Conservation (phyloP, 1,140 invertebrate genomes). For the Platyscapa corneri region DNA sequence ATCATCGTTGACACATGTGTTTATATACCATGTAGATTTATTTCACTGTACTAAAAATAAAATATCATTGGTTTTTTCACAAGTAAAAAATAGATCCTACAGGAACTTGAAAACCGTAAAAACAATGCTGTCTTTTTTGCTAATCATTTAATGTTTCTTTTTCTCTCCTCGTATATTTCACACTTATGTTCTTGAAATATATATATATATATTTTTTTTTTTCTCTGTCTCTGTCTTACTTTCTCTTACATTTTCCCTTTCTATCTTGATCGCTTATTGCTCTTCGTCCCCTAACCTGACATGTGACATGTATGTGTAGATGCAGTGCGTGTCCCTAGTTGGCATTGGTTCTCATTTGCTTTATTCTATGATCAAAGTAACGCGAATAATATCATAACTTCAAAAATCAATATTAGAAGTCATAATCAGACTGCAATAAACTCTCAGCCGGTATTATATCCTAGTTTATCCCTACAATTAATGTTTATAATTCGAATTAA, state of each 20-base stretch:
- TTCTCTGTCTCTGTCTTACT: too few relatives aligned
- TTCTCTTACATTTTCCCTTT: neutral
- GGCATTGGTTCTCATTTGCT: slow-evolving; percentile 41
- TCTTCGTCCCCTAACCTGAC: neutral
- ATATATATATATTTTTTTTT: too few relatives aligned
- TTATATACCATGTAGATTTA: neutral
- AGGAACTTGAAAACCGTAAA: neutral
- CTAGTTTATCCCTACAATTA: neutral
- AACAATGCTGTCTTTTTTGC: neutral
- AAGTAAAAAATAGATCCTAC: neutral
- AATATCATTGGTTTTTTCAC: neutral
- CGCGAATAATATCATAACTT: neutral
- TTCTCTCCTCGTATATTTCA: neutral
- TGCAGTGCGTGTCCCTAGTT: neutral
- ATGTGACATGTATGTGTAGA: neutral
- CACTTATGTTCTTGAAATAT: neutral
- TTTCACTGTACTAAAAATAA: neutral
- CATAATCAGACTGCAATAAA: neutral
- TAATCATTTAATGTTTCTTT: slow-evolving; percentile 1
- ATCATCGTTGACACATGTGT: neutral
- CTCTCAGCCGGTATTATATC: neutral
- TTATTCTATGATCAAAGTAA: neutral
- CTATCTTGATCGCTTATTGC: slow-evolving; percentile 24
- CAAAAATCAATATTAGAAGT: neutral
- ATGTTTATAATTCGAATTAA: too few relatives aligned